These are phyloP conservation scores for Drosophila fungiperda DNA, from an alignment of 2,888 invertebrate genomes.

Conservation along the genomic window DNA sequence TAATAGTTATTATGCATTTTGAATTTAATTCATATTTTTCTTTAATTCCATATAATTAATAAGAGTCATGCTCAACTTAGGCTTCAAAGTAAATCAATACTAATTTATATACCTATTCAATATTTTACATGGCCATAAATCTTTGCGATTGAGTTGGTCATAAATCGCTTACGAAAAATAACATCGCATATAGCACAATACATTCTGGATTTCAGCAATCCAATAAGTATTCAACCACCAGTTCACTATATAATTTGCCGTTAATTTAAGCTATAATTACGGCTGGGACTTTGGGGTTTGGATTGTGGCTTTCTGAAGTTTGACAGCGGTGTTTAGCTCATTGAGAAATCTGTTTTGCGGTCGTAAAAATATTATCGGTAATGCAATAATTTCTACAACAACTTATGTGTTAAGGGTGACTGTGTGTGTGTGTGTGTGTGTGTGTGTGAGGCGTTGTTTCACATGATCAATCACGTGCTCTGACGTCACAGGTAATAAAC, in stretches of 20 bases:
- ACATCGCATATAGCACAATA: constrained; percentile 29
- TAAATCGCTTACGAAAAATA: constrained; percentile 48
- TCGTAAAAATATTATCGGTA: constrained; percentile 73
- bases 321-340: constrained; percentile 43
- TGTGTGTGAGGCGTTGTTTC: constrained; percentile 30
- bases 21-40: not conserved
- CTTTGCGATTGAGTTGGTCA: constrained; percentile 33
- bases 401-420: constrained; percentile 24
- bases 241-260: constrained; percentile 1
- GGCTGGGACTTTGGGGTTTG: constrained; percentile 5
- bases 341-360: constrained; percentile 72
- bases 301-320: constrained; percentile 9
- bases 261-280: constrained; percentile 50
- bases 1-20: not conserved
- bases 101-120: constrained; percentile 19
- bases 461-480: constrained; percentile 82
- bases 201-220: constrained; percentile 24
- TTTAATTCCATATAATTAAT: constrained; percentile 13
- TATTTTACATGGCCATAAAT: constrained; percentile 42
- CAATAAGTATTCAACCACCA: constrained; percentile 10
- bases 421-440: constrained; percentile 4
- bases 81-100: constrained; percentile 53
- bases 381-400: constrained; percentile 58
- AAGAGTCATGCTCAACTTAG: constrained; percentile 5
- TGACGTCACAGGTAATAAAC: constrained; percentile 62